Conservation (phyloP, 1,140 invertebrate genomes). For the Aphaenogaster floridana region DNA sequence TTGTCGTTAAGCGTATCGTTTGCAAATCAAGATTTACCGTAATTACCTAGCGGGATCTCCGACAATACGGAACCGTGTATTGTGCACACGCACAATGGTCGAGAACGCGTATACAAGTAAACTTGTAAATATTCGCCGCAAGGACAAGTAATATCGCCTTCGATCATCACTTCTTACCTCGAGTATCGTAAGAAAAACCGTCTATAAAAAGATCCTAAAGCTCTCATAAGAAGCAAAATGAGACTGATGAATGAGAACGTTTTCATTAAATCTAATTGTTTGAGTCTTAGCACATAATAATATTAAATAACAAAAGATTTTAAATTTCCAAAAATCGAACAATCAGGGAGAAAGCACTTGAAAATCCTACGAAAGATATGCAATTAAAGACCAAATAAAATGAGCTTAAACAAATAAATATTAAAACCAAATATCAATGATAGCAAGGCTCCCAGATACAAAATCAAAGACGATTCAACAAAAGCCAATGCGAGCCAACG, state of each 20-base stretch:
- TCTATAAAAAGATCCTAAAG: neutral
- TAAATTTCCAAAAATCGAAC: neutral
- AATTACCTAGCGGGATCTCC: constrained; percentile 38
- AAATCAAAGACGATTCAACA: no score
- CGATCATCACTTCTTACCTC: neutral
- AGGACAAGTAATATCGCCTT: constrained; percentile 29
- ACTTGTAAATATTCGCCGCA: constrained; percentile 47
- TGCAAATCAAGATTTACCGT: constrained; percentile 45
- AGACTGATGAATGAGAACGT: neutral
- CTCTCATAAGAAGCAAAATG: neutral
- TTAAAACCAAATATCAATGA: no score
- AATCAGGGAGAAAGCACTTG: neutral
- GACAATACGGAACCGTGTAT: constrained; percentile 18
- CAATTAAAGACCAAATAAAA: neutral
- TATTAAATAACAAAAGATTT: neutral
- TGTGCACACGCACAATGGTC: constrained; percentile 40
- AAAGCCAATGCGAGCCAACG: no score
- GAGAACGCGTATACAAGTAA: constrained; percentile 45
- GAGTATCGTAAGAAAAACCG: neutral
- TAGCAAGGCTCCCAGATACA: no score
- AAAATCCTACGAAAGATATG: neutral
- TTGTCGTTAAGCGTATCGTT: constrained; percentile 53
- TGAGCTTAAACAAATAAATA: neutral
- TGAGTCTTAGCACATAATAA: neutral
- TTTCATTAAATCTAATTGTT: neutral